These are phyloP conservation scores for Nymphicus hollandicus DNA, from an alignment of 2,113 vertebrate species.

Conservation along the genomic window DNA sequence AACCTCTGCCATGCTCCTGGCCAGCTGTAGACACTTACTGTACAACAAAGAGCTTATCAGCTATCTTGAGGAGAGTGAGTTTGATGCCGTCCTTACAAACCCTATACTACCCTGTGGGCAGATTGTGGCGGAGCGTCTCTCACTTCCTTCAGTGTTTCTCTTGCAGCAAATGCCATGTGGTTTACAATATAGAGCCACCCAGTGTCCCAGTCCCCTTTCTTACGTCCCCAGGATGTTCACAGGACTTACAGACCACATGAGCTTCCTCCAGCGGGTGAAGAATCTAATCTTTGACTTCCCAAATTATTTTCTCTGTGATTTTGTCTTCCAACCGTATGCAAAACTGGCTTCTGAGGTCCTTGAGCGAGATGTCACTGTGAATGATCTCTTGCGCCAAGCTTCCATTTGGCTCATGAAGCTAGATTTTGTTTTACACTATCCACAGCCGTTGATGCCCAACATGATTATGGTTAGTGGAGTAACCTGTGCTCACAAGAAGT, in stretches of 20 bases:
- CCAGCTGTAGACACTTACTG: constrained; percentile 71
- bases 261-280: constrained; percentile 77
- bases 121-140: constrained; percentile 77
- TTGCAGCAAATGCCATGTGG: constrained; percentile 76
- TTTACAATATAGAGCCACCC: constrained; percentile 72
- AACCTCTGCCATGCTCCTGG: neutral
- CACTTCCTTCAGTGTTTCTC: constrained; percentile 77
- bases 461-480: constrained; percentile 73
- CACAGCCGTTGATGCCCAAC: constrained; percentile 86
- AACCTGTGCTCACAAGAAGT: constrained; percentile 52
- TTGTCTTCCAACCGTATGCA: constrained; percentile 63
- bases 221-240: constrained; percentile 70
- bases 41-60: constrained; percentile 73
- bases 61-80: constrained; percentile 63
- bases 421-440: constrained; percentile 79
- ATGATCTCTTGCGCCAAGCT: constrained; percentile 70
- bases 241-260: constrained; percentile 70
- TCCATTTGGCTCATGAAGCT: constrained; percentile 84
- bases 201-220: constrained; percentile 80
- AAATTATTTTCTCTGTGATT: constrained; percentile 65
- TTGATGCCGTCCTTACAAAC: constrained; percentile 80
- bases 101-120: constrained; percentile 83
- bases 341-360: constrained; percentile 74
- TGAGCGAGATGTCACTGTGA: constrained; percentile 60
- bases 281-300: constrained; percentile 57